Evolutionary conservation across 1,140 invertebrate species (phyloP).

Genomic region (Drosophila bocqueti): DNA sequence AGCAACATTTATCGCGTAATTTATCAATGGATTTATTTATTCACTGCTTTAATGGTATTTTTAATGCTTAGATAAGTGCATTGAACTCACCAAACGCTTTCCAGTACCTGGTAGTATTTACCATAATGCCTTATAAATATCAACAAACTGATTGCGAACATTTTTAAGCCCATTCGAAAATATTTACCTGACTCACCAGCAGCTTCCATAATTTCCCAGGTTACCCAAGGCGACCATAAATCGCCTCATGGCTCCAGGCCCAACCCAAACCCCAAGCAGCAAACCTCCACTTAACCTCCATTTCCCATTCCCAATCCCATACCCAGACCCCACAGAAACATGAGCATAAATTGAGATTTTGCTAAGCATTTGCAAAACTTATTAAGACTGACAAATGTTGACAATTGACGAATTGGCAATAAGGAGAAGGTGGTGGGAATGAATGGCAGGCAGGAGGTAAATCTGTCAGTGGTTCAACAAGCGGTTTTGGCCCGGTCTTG

Average conservation of each 20-base stretch:
- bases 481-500: constrained; percentile 37
- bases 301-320: constrained; percentile 41
- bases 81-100: not conserved
- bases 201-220: constrained; percentile 30
- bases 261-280: constrained; percentile 19
- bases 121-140: constrained; percentile 1
- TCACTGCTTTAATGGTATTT: too few species aligned
- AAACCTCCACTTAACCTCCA: constrained; percentile 57
- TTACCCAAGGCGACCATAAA: constrained; percentile 33
- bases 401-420: constrained; percentile 52
- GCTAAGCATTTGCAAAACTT: constrained; percentile 55
- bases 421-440: constrained; percentile 9
- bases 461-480: constrained; percentile 42
- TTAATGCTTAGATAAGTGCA: not conserved
- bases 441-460: constrained; percentile 16
- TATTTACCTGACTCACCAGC: not conserved
- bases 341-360: constrained; percentile 50
- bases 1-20: not conserved
- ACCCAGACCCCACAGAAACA: constrained; percentile 39
- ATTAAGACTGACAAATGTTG: constrained; percentile 61
- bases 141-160: not conserved
- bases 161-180: constrained; percentile 9
- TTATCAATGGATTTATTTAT: not conserved
- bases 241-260: constrained; percentile 38
- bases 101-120: not conserved